A percentile compares a stretch with the other conserved stretches of the same genome.
Conservation (phyloP, 2,113 vertebrate genomes). For the Charadrius vociferus region DNA sequence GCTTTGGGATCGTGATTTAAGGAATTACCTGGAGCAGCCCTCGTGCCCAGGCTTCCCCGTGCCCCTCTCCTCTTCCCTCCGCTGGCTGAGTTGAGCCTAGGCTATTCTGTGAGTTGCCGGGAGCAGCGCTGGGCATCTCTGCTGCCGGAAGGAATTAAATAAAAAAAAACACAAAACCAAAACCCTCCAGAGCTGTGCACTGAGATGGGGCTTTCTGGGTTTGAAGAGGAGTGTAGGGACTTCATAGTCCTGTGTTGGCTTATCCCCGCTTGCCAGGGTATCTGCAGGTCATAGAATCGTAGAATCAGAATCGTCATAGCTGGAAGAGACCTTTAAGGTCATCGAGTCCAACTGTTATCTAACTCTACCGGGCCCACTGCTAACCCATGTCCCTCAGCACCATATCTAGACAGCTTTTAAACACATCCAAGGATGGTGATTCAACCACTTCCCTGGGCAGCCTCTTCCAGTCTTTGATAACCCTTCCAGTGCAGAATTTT, state of each 20-base stretch:
- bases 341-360: no score
- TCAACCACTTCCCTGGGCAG: no score
- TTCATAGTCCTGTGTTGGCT: not conserved
- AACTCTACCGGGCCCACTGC: no score
- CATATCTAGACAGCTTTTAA: no score
- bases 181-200: not conserved
- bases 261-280: not conserved
- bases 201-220: not conserved
- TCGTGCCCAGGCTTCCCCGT: fast-evolving
- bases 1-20: not conserved
- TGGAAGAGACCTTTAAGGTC: no score
- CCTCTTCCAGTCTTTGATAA: no score
- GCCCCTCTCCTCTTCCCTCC: not conserved
- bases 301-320: no score
- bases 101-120: not conserved
- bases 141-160: not conserved
- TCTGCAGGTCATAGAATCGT: not conserved
- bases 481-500: no score
- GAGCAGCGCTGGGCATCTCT: not conserved
- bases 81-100: no score
- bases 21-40: not conserved
- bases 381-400: no score
- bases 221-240: not conserved
- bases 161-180: no score
- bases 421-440: no score